Base-by-base conservation (phyloP, 1,140 invertebrate species). In the Linepithema humile region DNA sequence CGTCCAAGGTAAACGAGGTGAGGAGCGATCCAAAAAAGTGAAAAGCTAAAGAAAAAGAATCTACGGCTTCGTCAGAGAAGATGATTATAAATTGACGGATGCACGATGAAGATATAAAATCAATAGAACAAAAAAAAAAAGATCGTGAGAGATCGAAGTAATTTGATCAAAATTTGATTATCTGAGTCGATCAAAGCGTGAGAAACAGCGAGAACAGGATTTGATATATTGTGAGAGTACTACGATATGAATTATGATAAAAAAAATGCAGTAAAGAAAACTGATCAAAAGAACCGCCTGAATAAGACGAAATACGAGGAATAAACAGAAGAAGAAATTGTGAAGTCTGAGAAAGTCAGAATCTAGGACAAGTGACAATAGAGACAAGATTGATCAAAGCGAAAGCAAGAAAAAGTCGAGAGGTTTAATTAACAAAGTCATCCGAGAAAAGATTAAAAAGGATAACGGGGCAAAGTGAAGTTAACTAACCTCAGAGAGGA, bases 351-450 rank as follows among this genome's bases (percentile, higher is more conserved):
- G n/a, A 9, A 55, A 73, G 15, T 67, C 45, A 12, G 45, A 70
- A 70, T 72, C 10, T 50, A 6, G 26, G 69, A 32, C 12, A 38
- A 3, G n/a, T 23, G 26, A 74, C 12, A 32, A 59, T 59, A 59
- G 17, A 59, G 12, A 12, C 15, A 40, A 17, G 4, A 29, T 60
- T 29, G 17, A 74, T 45, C 15, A 60, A 43, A 60, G 38, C 17
- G 20, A 12, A 73, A 73, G 20, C n/a, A n/a, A n/a, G n/a, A n/a
- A n/a, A n/a, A 29, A 2, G n/a, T 73, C 20, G 9, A 57, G 4
- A 57, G 57, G 23, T 40, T 20, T 60, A 60, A 74, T 20, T 29
- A 20, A 40, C 9, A 45, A 74, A 74, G 20, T 74, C 23, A 59
- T 12, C 50, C 26, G 6, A 57, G 17, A 57, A 12, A 73, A 50